These are phyloP conservation scores for Hybos culiciformis DNA, from an alignment of 2,888 invertebrate species.

Conservation along the genomic window DNA sequence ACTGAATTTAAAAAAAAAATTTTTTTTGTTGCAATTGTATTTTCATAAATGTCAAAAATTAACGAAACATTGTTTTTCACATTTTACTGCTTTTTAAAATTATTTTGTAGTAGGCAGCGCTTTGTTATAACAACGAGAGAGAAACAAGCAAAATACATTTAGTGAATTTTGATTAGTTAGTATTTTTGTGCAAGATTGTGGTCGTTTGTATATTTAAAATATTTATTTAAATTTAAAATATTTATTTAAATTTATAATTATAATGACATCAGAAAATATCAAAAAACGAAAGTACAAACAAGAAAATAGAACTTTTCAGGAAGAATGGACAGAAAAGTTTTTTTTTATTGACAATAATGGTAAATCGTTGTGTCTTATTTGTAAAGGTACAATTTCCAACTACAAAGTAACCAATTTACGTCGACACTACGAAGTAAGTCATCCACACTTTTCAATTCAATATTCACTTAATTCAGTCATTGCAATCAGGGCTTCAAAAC, in stretches of 20 bases:
- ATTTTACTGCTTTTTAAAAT: too few relatives aligned
- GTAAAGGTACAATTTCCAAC: constrained; percentile 3
- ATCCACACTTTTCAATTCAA: constrained; percentile 3
- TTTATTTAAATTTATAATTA: neutral
- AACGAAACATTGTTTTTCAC: too few relatives aligned
- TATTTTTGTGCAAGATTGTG: neutral
- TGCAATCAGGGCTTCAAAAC: too few relatives aligned
- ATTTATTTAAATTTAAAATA: neutral
- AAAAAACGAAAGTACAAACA: neutral
- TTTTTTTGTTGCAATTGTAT: too few relatives aligned
- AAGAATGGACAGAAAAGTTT: constrained; percentile 4
- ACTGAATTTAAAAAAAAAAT: too few relatives aligned
- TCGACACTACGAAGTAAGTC: constrained; percentile 5
- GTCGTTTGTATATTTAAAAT: neutral
- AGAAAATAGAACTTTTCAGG: constrained; percentile 2
- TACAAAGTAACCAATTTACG: constrained; percentile 6
- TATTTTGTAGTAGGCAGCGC: too few relatives aligned
- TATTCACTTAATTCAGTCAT: constrained; percentile 2
- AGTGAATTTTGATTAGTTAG: neutral
- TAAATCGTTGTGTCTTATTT: constrained; percentile 6
- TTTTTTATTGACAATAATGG: constrained; percentile 6
- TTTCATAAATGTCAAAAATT: too few relatives aligned
- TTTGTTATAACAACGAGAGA: too few relatives aligned
- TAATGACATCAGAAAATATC: neutral
- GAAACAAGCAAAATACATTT: neutral